phyloP scores from a whole-genome alignment of 1,140 invertebrate species.

The Manduca sexta region DNA sequence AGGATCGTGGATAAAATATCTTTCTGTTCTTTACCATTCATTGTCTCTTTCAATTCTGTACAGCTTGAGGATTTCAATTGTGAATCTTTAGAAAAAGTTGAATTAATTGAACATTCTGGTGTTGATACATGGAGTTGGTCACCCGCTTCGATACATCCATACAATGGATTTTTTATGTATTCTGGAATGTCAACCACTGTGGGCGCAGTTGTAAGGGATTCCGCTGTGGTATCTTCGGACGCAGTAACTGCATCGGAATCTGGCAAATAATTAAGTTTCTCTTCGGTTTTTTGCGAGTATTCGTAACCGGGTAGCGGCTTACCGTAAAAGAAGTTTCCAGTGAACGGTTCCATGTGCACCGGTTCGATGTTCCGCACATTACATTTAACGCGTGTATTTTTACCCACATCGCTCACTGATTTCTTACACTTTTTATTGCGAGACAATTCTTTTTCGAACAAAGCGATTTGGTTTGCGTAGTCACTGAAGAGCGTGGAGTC shows the following conservation, averaged over 20 bases:
- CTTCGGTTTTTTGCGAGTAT: conserved; percentile 45
- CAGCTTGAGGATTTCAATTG: conserved; percentile 58
- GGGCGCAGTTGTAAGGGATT: conserved; percentile 41
- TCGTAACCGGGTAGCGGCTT: conserved; percentile 57
- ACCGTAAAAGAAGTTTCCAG: conserved; percentile 65
- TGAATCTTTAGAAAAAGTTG: conserved; percentile 45
- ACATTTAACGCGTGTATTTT: conserved; percentile 49
- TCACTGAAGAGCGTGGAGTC: conserved; percentile 72
- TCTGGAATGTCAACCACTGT: conserved; percentile 54
- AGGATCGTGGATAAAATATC: conserved; percentile 48
- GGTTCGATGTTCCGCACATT: conserved; percentile 47
- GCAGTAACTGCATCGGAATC: conserved; percentile 57
- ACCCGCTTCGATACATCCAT: conserved; percentile 47
- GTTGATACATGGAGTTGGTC: conserved; percentile 32
- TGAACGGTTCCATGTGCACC: conserved; percentile 55
- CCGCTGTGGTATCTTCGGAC: conserved; percentile 47
- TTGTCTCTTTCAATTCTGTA: conserved; percentile 57
- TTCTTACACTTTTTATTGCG: conserved; percentile 51
- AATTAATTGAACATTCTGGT: conserved; percentile 39
- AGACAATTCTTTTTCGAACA: conserved; percentile 58
- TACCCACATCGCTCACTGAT: conserved; percentile 47
- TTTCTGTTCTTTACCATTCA: conserved; percentile 34
- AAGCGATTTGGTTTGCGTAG: conserved; percentile 65
- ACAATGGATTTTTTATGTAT: conserved; percentile 55
- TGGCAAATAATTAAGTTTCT: conserved; percentile 56